phyloP scores from a whole-genome alignment of 2,113 vertebrate genomes.

The Dasyurus viverrinus region DNA sequence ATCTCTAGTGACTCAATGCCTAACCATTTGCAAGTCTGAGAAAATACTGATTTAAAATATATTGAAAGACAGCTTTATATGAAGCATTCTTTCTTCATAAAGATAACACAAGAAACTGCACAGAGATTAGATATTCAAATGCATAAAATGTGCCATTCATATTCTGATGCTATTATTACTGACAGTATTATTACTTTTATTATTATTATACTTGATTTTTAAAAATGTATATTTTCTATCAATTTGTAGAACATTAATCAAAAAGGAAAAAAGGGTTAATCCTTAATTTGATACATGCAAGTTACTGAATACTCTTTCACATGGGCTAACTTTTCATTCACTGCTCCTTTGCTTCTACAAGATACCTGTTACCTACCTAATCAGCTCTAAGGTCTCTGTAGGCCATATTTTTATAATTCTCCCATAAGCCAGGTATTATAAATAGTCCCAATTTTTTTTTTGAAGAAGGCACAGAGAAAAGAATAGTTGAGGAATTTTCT shows the following conservation, averaged over 20 bases:
- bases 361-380: background rate
- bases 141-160: background rate
- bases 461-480: background rate
- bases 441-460: background rate
- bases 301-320: background rate
- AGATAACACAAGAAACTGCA: background rate
- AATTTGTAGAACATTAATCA: background rate
- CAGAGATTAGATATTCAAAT: conserved; percentile 8
- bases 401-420: background rate
- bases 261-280: background rate
- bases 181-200: background rate
- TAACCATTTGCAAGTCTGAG: background rate
- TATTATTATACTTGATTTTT: background rate
- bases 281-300: background rate
- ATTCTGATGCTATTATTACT: background rate
- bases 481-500: background rate
- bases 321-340: background rate
- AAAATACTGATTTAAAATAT: background rate
- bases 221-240: background rate
- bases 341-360: background rate
- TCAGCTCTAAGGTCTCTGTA: background rate
- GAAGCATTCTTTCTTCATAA: background rate
- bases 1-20: background rate
- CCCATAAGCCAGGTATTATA: background rate
- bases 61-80: background rate